Base-by-base conservation (phyloP, 1,140 invertebrate species). In the Eurosta solidaginis region DNA sequence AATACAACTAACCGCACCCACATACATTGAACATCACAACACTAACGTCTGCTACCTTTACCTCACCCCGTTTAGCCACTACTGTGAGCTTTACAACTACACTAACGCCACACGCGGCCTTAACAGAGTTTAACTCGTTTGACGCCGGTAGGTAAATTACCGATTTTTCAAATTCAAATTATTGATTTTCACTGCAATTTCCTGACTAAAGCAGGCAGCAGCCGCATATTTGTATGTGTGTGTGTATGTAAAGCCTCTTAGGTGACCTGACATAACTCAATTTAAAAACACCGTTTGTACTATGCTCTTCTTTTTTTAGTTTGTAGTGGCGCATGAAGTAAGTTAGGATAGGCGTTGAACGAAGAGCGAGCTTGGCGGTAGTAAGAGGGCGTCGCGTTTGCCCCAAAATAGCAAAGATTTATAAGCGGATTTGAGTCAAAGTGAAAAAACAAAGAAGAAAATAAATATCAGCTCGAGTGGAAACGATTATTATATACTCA, bases 101-200 rank as follows among this genome's bases (percentile, higher is more conserved):
- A 33, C 5, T 36, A 22, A 20, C 5, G 2, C 9, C 45, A 27
- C 29, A 7, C 1, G 44, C 25, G 42, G 25, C 44, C 29, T 45
- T 27, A n/a, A 20, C 22, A n/a, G 44, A 50, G 74, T 12, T 36
- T 7, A 45, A 22, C 74, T 9, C 74, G 12, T 50, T 47, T n/a
- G 9, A 9, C 45, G 44, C 42, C 42, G 42, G 25, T 42, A 45
- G 74, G 42, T 50, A 42, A 77, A 45, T 54, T 77, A 50, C 49
- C 36, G 75, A 45, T 68, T 68, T 54, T 54, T 50, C 75, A 77
- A 54, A 47, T 77, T 52, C 75, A 77, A 77, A 52, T 52, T 54
- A 77, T 77, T 33, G 75, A 77, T 77, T 77, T 77, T 77, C 49
- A 77, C 20, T 54, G 47, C 29, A 77, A 77, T 77, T 77, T 77